A percentile compares a stretch with the other conserved stretches of the same genome.
Evolutionary conservation across 2,888 invertebrate species (phyloP).

Genomic region (Andrena bucephala): DNA sequence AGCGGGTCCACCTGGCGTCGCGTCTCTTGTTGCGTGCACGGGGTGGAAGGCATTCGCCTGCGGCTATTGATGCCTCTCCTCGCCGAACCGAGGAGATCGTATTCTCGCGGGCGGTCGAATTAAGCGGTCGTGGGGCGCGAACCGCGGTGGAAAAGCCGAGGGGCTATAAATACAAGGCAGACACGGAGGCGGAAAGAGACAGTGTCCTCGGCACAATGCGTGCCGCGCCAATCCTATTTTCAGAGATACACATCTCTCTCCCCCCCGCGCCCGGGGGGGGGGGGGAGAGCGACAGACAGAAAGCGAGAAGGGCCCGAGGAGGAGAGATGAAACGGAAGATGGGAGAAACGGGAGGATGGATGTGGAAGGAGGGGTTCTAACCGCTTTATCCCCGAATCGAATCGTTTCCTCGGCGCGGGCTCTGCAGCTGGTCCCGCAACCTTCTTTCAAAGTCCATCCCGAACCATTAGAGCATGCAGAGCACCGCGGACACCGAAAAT

Average conservation of each 20-base stretch:
- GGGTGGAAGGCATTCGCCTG: constrained; percentile 38
- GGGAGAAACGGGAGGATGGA: constrained; percentile 40
- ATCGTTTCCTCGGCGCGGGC: constrained; percentile 69
- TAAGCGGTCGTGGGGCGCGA: constrained; percentile 70
- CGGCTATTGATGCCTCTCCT: constrained; percentile 44
- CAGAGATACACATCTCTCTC: constrained; percentile 80
- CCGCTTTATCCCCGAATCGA: constrained; percentile 76
- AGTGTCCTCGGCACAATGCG: constrained; percentile 75
- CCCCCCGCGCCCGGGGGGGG: constrained; percentile 21
- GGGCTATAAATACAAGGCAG: constrained; percentile 69
- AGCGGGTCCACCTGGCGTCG: constrained; percentile 49
- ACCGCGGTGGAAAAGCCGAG: constrained; percentile 70
- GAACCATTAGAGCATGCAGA: constrained; percentile 59
- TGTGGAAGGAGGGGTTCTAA: constrained; percentile 65
- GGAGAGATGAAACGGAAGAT: constrained; percentile 13
- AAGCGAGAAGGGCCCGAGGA: constrained; percentile 9
- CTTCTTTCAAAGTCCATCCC: constrained; percentile 64
- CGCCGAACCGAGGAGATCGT: constrained; percentile 44
- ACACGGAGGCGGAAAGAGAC: constrained; percentile 54
- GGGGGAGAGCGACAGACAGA: constrained; percentile 46
- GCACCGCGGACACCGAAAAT: neutral
- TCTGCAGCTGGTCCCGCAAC: constrained; percentile 75
- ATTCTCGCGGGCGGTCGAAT: constrained; percentile 71
- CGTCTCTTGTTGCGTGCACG: constrained; percentile 23
- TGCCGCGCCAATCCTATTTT: constrained; percentile 82